Conservation (phyloP, 2,888 invertebrate genomes). For the Podotricha telesiphe region DNA sequence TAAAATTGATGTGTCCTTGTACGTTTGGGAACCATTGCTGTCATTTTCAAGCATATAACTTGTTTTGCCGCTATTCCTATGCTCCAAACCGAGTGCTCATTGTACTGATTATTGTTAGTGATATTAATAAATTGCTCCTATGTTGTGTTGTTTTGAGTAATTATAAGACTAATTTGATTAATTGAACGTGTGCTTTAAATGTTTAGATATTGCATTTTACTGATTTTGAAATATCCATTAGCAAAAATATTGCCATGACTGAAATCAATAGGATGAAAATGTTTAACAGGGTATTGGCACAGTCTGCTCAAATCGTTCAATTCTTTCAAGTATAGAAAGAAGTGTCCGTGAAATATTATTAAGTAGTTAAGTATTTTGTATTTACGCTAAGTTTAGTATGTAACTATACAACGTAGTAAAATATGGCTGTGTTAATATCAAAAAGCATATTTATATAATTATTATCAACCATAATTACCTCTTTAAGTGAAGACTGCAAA, state of each 20-base stretch:
- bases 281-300: conserved; percentile 63
- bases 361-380: conserved; percentile 51
- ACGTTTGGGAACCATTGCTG: neutral
- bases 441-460: conserved; percentile 75
- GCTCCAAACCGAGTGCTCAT: conserved; percentile 30
- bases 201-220: conserved; percentile 26
- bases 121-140: conserved; percentile 36
- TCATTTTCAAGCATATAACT: conserved; percentile 8
- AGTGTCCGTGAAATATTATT: conserved; percentile 55
- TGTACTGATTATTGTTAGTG: conserved; percentile 44
- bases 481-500: conserved; percentile 73
- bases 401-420: conserved; percentile 58
- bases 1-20: neutral
- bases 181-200: conserved; percentile 14
- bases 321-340: conserved; percentile 53
- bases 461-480: conserved; percentile 78
- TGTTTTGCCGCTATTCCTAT: conserved; percentile 18
- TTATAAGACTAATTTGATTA: conserved; percentile 28
- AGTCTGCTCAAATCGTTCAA: conserved; percentile 61
- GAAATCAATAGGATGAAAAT: conserved; percentile 45
- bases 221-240: conserved; percentile 25
- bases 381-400: conserved; percentile 48
- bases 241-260: conserved; percentile 54
- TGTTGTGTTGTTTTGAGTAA: conserved; percentile 41
- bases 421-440: conserved; percentile 82